Percentiles rank a stretch among this genome's conserved stretches.
Conservation (phyloP, 2,113 vertebrate genomes). For the Lipotes vexillifer region DNA sequence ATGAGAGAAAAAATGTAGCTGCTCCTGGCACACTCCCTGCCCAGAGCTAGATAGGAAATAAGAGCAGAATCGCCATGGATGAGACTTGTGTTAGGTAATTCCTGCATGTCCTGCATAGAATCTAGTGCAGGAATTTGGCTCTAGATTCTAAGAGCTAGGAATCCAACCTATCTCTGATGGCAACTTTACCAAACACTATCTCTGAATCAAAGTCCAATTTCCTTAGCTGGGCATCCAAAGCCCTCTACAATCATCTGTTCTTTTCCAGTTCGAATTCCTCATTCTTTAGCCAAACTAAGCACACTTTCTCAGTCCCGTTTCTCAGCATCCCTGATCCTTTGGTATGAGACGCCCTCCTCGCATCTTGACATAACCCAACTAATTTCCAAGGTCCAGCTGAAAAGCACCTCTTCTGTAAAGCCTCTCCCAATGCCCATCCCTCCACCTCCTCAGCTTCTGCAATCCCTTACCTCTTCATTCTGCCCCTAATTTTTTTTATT, state of each 20-base stretch:
- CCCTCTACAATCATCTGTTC: background rate
- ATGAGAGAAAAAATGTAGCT: background rate
- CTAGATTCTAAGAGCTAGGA: background rate
- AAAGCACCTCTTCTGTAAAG: background rate
- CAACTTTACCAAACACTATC: background rate
- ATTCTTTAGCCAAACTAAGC: background rate
- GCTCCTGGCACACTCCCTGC: background rate
- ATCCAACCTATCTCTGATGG: background rate
- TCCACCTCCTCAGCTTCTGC: background rate
- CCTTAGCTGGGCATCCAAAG: background rate
- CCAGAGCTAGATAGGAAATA: background rate
- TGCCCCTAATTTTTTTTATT: background rate
- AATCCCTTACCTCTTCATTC: background rate
- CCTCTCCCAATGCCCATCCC: background rate
- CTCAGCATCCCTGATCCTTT: background rate
- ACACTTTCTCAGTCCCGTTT: background rate
- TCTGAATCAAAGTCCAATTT: background rate
- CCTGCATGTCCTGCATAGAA: background rate
- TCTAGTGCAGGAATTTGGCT: background rate
- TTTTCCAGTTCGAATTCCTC: background rate
- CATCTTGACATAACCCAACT: background rate
- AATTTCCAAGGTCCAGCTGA: background rate
- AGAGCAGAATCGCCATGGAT: background rate
- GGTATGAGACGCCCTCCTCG: background rate
- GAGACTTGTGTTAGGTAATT: background rate